A percentile compares a stretch with the other conserved stretches of the same genome.
phyloP scores from a whole-genome alignment of 1,140 invertebrate genomes.

The Mactra quadrangularis region DNA sequence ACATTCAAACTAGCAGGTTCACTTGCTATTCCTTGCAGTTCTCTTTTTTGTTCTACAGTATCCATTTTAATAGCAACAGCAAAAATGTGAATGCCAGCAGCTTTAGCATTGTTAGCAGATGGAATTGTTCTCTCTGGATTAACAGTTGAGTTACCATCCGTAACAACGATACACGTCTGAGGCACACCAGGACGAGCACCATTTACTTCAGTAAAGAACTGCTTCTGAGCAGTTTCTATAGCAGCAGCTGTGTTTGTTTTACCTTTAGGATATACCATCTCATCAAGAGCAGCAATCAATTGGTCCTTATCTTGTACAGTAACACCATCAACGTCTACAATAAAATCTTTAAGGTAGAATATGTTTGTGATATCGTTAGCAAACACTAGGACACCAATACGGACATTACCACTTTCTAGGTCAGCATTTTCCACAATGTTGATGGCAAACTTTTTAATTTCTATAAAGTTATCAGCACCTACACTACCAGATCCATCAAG shows the following conservation, averaged over 20 bases:
- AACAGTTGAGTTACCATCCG: constrained; percentile 22
- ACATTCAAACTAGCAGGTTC: constrained; percentile 15
- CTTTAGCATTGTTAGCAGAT: neutral
- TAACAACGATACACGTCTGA: neutral
- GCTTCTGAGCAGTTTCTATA: neutral
- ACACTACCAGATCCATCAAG: constrained; percentile 48
- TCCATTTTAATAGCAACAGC: constrained; percentile 23
- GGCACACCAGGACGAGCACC: neutral
- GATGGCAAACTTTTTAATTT: constrained; percentile 11
- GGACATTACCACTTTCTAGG: constrained; percentile 17
- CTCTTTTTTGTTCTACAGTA: neutral
- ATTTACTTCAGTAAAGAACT: constrained; percentile 2
- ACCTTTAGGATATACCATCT: constrained; percentile 21
- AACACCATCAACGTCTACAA: neutral
- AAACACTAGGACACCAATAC: no score
- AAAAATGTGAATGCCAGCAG: neutral
- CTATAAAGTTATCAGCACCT: constrained; percentile 6
- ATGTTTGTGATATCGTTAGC: neutral
- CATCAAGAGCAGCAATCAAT: neutral
- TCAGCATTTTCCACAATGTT: constrained; percentile 12
- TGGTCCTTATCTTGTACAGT: constrained; percentile 3
- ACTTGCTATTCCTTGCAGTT: constrained; percentile 21
- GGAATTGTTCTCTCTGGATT: neutral
- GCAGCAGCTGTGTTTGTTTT: constrained; percentile 27
- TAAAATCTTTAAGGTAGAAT: constrained; percentile 10